Evolutionary conservation across 2,888 invertebrate genomes (phyloP), one percentile per base, ranked within the genome.

Genomic region (Acanthopleura granulata): DNA sequence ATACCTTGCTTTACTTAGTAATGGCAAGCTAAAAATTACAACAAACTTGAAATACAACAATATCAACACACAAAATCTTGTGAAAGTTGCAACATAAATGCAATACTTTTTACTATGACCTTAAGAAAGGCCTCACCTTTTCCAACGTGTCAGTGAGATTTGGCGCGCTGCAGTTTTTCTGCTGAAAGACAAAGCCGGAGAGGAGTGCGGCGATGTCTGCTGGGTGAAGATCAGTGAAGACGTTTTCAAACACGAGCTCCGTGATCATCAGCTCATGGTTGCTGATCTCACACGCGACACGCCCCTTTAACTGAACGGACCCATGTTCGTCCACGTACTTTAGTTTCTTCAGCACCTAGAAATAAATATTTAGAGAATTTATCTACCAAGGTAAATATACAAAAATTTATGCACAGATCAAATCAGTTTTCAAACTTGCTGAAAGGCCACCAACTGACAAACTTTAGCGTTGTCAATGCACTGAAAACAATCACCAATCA

Each of bases 141-240:
- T 92, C 91, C 61, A 95, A 90, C 74, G 92, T 92, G 30, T 93
- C 92, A 0, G 93, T 93, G 1, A 94, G 89, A 14, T 91, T 90
- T 18, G 93, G 94, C 74, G 87, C 86, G 72, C 83, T 84, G 77
- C 87, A 87, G 62, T 94, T 87, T 92, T 95, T 95, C 74, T 95
- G 95, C 91, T 98, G 96, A 91, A 96, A 98, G 62, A 99, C 97
- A 81, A 98, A 93, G 73, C 95, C 94, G 0, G 98, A 99, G 62
- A 99, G 92, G 62, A 99, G 90, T 0, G 98, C 97, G 0, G 98
- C 98, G 70, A 99, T 97, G 91, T 98, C 98, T 0, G 96, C 94
- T 0, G 97, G 95, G 79, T 94, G 93, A 78, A 96, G 93, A 85
- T 95, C 94, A 0, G 95, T 95, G 81, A 99, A 93, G 73, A 96